phyloP scores from a whole-genome alignment of 2,797 vertebrate species.

The Sarcoramphus papa region DNA sequence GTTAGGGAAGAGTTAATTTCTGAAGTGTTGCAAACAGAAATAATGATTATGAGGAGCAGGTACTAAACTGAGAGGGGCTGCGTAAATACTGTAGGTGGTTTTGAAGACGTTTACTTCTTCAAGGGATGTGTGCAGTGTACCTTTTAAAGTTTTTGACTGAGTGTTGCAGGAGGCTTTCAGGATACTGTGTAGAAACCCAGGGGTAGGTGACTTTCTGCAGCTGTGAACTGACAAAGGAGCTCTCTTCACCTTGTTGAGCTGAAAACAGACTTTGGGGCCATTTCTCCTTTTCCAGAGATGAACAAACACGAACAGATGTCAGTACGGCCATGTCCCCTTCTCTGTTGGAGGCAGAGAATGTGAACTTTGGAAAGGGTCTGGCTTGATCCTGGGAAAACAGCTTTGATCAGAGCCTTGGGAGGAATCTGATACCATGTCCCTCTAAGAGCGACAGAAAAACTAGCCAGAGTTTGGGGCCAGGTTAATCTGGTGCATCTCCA shows the following conservation, averaged over 20 bases:
- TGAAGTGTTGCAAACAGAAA: background rate
- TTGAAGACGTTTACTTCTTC: background rate
- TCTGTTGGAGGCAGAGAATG: background rate
- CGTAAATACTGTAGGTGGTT: background rate
- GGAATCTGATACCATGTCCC: background rate
- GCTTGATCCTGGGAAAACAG: constrained; percentile 3
- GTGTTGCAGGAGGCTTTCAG: background rate
- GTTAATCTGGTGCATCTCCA: constrained; percentile 4
- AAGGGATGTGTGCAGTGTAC: background rate
- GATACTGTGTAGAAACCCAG: background rate
- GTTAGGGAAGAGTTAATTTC: background rate
- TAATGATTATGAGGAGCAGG: background rate
- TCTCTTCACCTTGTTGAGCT: background rate
- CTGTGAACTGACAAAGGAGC: background rate
- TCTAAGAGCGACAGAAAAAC: background rate
- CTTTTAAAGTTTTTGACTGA: background rate
- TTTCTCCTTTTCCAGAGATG: background rate
- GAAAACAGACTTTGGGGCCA: background rate
- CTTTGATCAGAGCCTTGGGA: constrained; percentile 36
- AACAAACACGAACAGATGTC: background rate
- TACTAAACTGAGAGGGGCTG: background rate
- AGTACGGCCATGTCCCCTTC: background rate
- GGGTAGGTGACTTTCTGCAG: background rate
- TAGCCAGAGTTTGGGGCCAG: background rate
- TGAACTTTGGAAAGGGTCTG: constrained; percentile 27